These are phyloP conservation scores for Luffia ferchaultella DNA, from an alignment of 2,888 invertebrate genomes.

Conservation along the genomic window DNA sequence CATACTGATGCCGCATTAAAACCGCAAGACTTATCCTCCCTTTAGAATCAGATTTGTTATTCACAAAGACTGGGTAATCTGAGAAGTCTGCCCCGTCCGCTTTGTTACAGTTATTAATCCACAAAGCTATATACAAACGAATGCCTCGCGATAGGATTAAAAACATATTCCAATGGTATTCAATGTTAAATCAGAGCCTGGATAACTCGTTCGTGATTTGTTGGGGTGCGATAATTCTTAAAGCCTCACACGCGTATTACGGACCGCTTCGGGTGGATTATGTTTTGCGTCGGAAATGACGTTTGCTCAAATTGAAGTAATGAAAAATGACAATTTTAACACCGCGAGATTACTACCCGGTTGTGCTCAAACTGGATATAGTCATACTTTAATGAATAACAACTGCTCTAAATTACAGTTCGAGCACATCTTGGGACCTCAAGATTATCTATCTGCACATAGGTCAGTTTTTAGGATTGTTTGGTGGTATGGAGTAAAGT, in stretches of 20 bases:
- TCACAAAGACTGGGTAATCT: background rate
- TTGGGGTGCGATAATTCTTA: background rate
- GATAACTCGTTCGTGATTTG: background rate
- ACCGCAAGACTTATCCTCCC: background rate
- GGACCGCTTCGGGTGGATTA: no score
- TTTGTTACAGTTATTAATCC: background rate
- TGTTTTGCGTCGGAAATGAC: no score
- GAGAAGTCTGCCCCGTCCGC: background rate
- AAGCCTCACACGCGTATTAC: background rate
- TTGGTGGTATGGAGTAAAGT: no score
- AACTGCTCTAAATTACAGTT: no score
- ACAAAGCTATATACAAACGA: background rate
- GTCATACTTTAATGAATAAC: no score
- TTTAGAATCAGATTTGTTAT: background rate
- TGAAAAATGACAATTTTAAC: no score
- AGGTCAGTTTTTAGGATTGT: no score
- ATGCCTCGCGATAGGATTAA: background rate
- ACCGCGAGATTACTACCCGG: no score
- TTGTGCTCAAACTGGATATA: no score
- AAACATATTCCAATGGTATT: background rate
- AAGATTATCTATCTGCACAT: no score
- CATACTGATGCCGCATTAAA: background rate
- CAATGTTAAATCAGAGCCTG: background rate
- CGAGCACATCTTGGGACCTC: no score
- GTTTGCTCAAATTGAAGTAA: no score